Base-by-base conservation (phyloP, 2,797 vertebrate species). In the Pangasius djambal region DNA sequence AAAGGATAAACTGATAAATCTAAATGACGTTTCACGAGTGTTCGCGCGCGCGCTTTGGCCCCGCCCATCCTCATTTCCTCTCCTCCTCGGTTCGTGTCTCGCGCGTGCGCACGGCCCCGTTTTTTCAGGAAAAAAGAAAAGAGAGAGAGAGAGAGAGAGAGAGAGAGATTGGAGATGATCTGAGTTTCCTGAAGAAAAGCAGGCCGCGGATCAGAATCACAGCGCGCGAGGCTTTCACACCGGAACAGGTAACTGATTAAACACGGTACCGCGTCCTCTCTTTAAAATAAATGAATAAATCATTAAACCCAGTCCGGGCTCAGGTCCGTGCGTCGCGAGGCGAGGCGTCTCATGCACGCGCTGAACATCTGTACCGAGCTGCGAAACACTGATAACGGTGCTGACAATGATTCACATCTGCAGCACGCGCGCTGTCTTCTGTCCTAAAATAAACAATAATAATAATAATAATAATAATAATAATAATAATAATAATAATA, bases 301-400 rank as follows among this genome's bases (percentile, higher is more conserved):
- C 40, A 25, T n/a, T 18, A 65, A 48, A n/a, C 3, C 34, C 59
- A 7, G 37, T n/a, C 3, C 18, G 9, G 4, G 15, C 25, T 65
- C 13, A 50, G 40, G 31, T 18, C 25, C 15, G 28, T 2, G 82
- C 12, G 61, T 48, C 28, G 25, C 25, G 37, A 83, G 81, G 25
- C 59, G 55, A 61, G 34, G 81, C 59, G 40, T 83, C 55, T 82
- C 61, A 9, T 83, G 82, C 61, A 84, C 61, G 82, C 25, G 61
- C 82, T 67, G 59, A 67, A 84, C 82, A 84, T 84, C 82, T 84
- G 82, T 67, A 84, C 28, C 59, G 25, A 65, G 57, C 81, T n/a
- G 61, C 28, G 18, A 3, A 82, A 82, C 28, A 16, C 78, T 0
- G 59, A 44, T 40, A 63, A 63, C 34, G 22, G 55, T 1, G 37